Evolutionary conservation across 2,888 invertebrate genomes (phyloP), one percentile per base, ranked within the genome.

Genomic region (Mesorhabditis belari): DNA sequence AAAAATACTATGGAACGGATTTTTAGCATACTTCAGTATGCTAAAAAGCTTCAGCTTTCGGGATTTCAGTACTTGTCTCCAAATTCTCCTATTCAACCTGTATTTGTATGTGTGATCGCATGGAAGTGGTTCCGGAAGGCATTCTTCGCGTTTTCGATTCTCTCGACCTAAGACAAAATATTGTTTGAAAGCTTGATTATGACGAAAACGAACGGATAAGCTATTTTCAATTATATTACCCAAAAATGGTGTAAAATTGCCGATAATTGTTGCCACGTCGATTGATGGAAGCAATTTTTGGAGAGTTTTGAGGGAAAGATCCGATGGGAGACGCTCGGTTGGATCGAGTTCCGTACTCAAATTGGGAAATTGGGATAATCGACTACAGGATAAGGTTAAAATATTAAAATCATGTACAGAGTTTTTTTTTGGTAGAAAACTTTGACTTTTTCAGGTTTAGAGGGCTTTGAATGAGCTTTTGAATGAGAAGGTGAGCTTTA

Each of bases 81-180:
- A 35, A 55, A 26, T 4, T 29, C 29, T 9, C 27, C 17, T n/a
- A 5, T 17, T 4, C n/a, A 87, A 35, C 44, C 44, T 35, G 82
- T 90, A 92, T 71, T 78, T 78, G 9, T 74, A 60, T 0, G 79
- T 80, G 61, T 77, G 76, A 62, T 81, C 81, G 59, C 81, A 81
- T 5, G 80, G 80, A 27, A 81, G 61, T 5, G 76, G 76, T 55
- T 78, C 67, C 3, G 77, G 78, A 23, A 80, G 67, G 54, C 80
- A 80, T 49, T 77, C 72, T n/a, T 73, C 71, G 44, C 44, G 44
- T n/a, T 35, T 35, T n/a, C 12, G 57, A 29, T 29, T 53, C 21
- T 60, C 55, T 3, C 54, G 55, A 12, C 63, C 69, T 35, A 35
- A 35, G n/a, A 17, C n/a, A 35, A 35, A 9, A n/a, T 35, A n/a